phyloP scores from a whole-genome alignment of 2,888 invertebrate genomes.

The Plebejus anna region DNA sequence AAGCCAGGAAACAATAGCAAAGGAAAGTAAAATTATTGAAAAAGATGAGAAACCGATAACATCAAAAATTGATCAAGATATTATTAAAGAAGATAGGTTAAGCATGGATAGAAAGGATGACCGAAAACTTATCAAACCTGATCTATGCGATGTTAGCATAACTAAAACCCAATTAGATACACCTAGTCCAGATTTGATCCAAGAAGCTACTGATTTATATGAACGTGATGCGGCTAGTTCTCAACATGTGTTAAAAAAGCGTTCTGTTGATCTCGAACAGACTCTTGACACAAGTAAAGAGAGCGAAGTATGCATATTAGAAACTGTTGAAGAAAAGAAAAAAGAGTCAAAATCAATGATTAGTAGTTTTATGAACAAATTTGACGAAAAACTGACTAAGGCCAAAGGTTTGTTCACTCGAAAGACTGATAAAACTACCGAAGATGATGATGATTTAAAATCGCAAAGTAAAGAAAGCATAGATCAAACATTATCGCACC shows the following conservation, averaged over 20 bases:
- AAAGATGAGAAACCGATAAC: conserved; percentile 12
- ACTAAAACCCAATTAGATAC: conserved; percentile 31
- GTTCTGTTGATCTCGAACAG: neutral
- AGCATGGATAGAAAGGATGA: neutral
- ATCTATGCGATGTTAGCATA: neutral
- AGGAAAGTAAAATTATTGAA: conserved; percentile 51
- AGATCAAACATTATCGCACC: conserved; percentile 2
- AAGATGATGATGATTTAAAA: conserved; percentile 33
- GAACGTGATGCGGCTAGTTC: conserved; percentile 27
- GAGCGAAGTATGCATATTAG: neutral
- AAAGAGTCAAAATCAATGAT: conserved; percentile 44
- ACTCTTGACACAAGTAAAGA: neutral
- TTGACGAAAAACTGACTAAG: conserved; percentile 49
- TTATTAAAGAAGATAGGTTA: neutral
- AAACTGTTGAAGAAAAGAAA: conserved; percentile 41
- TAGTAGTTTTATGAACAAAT: conserved; percentile 49
- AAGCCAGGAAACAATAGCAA: conserved; percentile 48
- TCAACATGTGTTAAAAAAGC: neutral
- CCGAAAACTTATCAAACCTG: conserved; percentile 33
- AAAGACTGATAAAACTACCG: conserved; percentile 38
- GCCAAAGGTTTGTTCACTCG: conserved; percentile 49
- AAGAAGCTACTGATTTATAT: conserved; percentile 34
- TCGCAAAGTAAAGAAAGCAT: neutral
- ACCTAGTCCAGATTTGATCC: conserved; percentile 39
- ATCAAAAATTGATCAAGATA: neutral